Conservation (phyloP, 2,888 invertebrate genomes). For the Palloptera scutellata region DNA sequence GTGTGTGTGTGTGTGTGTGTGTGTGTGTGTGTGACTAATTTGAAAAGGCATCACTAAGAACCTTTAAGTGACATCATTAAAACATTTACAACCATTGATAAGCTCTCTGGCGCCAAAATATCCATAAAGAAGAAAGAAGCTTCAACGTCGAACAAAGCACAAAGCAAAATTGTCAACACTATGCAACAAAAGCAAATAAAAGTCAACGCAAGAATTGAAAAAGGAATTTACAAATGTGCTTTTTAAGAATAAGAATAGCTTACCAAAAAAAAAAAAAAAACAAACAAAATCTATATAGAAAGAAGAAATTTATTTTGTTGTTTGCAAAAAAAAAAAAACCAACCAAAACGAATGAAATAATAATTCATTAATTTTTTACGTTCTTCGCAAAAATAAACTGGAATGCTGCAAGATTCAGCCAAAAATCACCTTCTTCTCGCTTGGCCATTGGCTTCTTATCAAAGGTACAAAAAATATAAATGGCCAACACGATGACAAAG, state of each 20-base stretch:
- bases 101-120: constrained; percentile 38
- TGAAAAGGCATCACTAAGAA: background rate
- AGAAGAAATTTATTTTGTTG: background rate
- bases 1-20: background rate
- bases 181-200: constrained; percentile 9
- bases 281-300: background rate
- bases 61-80: constrained; percentile 34
- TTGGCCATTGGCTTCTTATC: constrained; percentile 16
- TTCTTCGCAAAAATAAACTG: background rate
- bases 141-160: constrained; percentile 11
- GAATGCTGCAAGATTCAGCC: background rate
- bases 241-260: too few relatives aligned
- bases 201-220: background rate
- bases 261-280: constrained; percentile 16
- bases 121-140: constrained; percentile 31
- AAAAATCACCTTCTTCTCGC: background rate
- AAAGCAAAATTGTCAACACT: constrained; percentile 6
- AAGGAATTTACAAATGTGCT: background rate
- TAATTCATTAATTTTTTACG: constrained; percentile 25
- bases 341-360: constrained; percentile 13
- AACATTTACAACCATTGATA: constrained; percentile 38
- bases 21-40: constrained; percentile 3
- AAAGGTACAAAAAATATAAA: constrained; percentile 41
- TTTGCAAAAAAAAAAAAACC: constrained; percentile 1
- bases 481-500: constrained; percentile 58